Evolutionary conservation across 2,888 invertebrate species (phyloP).

Genomic region (Euplexia lucipara): DNA sequence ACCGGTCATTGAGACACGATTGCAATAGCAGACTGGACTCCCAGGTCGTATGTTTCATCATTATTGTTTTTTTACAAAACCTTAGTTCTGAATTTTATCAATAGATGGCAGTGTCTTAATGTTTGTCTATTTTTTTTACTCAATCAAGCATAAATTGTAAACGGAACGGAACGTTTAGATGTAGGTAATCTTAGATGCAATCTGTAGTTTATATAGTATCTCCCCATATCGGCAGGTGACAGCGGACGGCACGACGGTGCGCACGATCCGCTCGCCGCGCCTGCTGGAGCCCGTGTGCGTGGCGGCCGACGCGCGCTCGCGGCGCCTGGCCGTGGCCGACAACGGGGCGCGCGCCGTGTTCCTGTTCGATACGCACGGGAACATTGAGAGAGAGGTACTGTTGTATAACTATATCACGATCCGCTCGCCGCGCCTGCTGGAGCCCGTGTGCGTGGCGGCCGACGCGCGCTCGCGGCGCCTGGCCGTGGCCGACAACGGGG

Average conservation of each 20-base stretch:
- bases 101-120: too few relatives aligned
- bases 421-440: conserved; percentile 93
- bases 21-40: too few relatives aligned
- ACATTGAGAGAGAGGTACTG: conserved; percentile 93
- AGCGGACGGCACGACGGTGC: conserved; percentile 81
- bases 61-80: too few relatives aligned
- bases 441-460: conserved; percentile 96
- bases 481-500: conserved; percentile 97
- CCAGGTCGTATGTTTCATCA: too few relatives aligned
- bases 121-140: too few relatives aligned
- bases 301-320: conserved; percentile 94
- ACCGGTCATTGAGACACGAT: too few relatives aligned
- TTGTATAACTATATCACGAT: too few relatives aligned
- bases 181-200: too few relatives aligned
- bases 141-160: too few relatives aligned
- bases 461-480: conserved; percentile 94
- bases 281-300: conserved; percentile 96
- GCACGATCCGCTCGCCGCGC: conserved; percentile 88
- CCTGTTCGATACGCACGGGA: conserved; percentile 95
- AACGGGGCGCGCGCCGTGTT: conserved; percentile 96
- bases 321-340: conserved; percentile 96
- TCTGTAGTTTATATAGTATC: background rate
- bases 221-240: conserved; percentile 89
- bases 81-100: too few relatives aligned
- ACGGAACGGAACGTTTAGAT: too few relatives aligned